These are phyloP conservation scores for Pseudococcus longispinus DNA, from an alignment of 2,888 invertebrate species.

Conservation along the genomic window DNA sequence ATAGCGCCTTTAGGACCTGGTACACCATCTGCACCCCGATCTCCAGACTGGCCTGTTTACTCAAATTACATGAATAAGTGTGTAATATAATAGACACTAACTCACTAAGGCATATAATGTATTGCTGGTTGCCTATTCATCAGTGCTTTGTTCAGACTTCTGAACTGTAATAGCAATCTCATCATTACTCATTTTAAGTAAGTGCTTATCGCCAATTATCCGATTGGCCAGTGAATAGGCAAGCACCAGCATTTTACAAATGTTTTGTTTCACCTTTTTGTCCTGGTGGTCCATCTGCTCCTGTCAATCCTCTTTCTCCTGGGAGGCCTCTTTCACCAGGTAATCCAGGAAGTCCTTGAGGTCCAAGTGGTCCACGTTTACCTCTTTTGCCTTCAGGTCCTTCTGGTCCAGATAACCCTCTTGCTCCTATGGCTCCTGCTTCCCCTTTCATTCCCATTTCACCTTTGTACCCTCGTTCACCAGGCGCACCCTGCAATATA, in stretches of 20 bases:
- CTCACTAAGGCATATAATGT: too few relatives aligned
- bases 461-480: slow-evolving; percentile 82
- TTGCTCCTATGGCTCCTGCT: slow-evolving; percentile 73
- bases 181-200: too few relatives aligned
- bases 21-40: slow-evolving; percentile 61
- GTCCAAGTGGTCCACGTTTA: slow-evolving; percentile 76
- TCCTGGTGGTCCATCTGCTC: slow-evolving; percentile 78
- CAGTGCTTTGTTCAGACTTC: too few relatives aligned
- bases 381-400: slow-evolving; percentile 85
- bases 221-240: too few relatives aligned
- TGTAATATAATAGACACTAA: too few relatives aligned
- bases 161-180: too few relatives aligned
- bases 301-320: slow-evolving; percentile 67
- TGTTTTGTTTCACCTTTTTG: slow-evolving; percentile 68
- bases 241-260: too few relatives aligned
- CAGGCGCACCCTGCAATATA: slow-evolving; percentile 71
- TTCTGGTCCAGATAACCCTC: slow-evolving; percentile 76
- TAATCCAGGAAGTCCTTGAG: slow-evolving; percentile 72
- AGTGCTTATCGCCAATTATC: too few relatives aligned
- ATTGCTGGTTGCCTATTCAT: too few relatives aligned
- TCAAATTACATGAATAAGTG: too few relatives aligned
- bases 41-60: slow-evolving; percentile 62
- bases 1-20: slow-evolving; percentile 61
- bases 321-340: slow-evolving; percentile 77
- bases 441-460: slow-evolving; percentile 81